These are phyloP conservation scores for Aldrovandia affinis DNA, from an alignment of 2,797 vertebrate genomes.

Conservation along the genomic window DNA sequence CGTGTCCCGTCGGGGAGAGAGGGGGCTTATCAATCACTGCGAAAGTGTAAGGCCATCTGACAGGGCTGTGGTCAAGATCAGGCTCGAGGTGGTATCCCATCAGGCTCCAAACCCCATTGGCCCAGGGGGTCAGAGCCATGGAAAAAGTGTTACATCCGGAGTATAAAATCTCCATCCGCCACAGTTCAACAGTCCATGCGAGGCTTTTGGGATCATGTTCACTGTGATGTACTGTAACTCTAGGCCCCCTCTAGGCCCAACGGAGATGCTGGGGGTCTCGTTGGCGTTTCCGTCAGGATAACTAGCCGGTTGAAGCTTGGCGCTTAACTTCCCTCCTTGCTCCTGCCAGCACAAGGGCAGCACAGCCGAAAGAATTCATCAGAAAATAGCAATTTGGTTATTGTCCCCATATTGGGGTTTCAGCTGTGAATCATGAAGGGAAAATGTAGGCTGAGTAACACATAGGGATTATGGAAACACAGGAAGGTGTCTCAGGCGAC, in stretches of 20 bases:
- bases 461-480: conserved; percentile 59
- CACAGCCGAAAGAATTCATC: conserved; percentile 24
- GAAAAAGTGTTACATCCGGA: background rate
- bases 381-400: conserved; percentile 40
- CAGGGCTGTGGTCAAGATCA: background rate
- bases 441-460: conserved; percentile 26
- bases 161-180: conserved; percentile 21
- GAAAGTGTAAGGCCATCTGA: background rate
- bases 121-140: background rate
- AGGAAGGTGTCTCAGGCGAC: conserved; percentile 25
- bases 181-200: conserved; percentile 17
- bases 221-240: background rate
- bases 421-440: conserved; percentile 33
- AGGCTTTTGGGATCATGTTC: background rate
- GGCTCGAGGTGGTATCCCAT: background rate
- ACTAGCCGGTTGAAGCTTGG: background rate
- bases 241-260: background rate
- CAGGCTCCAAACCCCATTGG: background rate
- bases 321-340: background rate
- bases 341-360: background rate
- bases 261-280: background rate
- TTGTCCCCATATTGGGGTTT: conserved; percentile 38
- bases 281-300: background rate
- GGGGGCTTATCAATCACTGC: conserved; percentile 49
- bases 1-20: conserved; percentile 49